A percentile compares a stretch with the other conserved stretches of the same genome.
Conservation (phyloP, 2,797 vertebrate species). For the Lerista edwardsae region DNA sequence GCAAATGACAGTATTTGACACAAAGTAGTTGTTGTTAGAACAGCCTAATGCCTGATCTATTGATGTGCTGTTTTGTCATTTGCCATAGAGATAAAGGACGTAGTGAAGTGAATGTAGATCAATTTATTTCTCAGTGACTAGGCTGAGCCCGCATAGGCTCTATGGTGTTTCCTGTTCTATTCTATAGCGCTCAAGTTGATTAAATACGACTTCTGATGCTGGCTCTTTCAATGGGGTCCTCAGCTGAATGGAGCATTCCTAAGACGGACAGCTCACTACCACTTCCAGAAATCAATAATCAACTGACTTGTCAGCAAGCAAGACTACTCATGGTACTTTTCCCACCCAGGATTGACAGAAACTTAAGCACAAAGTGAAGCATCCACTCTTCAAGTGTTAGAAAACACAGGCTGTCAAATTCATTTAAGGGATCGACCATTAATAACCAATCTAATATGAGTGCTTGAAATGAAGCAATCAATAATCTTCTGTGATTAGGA, state of each 20-base stretch:
- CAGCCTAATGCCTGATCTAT: conserved; percentile 26
- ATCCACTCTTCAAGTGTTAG: background rate
- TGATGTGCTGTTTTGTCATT: conserved; percentile 6
- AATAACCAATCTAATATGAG: conserved; percentile 10
- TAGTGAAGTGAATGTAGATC: background rate
- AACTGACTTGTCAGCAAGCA: conserved; percentile 18
- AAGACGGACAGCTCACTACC: conserved; percentile 2
- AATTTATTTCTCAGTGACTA: conserved; percentile 12
- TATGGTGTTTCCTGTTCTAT: background rate
- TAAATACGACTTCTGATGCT: conserved; percentile 1
- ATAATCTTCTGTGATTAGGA: conserved; percentile 26
- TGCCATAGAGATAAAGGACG: background rate
- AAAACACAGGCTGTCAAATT: conserved; percentile 15
- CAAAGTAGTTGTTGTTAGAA: conserved; percentile 8
- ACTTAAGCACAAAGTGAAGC: conserved; percentile 4
- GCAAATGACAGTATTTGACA: conserved; percentile 34
- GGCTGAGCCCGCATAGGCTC: background rate
- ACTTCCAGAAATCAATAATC: conserved; percentile 6
- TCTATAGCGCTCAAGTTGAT: conserved; percentile 2
- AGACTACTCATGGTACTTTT: conserved; percentile 1
- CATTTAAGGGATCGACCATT: conserved; percentile 23
- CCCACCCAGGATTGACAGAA: background rate
- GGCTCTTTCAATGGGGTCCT: background rate
- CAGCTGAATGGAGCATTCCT: background rate
- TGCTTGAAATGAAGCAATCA: conserved; percentile 29